phyloP scores from a whole-genome alignment of 2,113 vertebrate species.

The Indicator indicator region DNA sequence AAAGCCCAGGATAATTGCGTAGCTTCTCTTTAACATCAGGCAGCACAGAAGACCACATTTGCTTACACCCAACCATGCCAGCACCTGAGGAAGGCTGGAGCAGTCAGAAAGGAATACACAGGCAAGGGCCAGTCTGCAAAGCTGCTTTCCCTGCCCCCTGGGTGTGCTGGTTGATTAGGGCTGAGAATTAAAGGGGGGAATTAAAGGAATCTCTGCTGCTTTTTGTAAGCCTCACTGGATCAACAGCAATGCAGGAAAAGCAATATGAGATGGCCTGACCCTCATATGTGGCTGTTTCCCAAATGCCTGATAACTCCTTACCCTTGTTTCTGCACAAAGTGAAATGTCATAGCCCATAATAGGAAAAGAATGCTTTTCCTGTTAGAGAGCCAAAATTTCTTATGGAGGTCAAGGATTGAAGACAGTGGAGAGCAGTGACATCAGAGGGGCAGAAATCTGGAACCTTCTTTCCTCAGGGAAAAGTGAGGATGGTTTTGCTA shows the following conservation, averaged over 20 bases:
- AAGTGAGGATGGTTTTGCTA: background rate
- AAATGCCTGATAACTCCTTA: background rate
- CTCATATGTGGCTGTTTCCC: background rate
- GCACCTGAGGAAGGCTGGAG: background rate
- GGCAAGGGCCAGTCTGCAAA: background rate
- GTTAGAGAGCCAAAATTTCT: background rate
- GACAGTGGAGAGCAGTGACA: background rate
- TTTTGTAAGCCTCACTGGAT: background rate
- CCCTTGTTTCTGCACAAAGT: background rate
- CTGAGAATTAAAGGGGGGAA: too few species aligned
- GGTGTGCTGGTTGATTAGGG: background rate
- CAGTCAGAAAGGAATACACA: too few species aligned
- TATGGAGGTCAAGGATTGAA: background rate
- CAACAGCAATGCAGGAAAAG: background rate
- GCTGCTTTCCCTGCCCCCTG: background rate
- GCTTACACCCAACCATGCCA: background rate
- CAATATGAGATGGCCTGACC: background rate
- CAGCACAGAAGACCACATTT: background rate
- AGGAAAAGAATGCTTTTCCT: background rate
- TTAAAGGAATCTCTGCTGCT: accelerated
- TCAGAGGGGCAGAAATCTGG: background rate
- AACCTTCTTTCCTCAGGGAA: background rate
- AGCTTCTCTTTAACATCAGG: background rate
- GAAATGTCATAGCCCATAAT: background rate
- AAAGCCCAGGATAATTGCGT: background rate